Evolutionary conservation across 2,888 invertebrate genomes (phyloP).

Genomic region (Gibbula magus): DNA sequence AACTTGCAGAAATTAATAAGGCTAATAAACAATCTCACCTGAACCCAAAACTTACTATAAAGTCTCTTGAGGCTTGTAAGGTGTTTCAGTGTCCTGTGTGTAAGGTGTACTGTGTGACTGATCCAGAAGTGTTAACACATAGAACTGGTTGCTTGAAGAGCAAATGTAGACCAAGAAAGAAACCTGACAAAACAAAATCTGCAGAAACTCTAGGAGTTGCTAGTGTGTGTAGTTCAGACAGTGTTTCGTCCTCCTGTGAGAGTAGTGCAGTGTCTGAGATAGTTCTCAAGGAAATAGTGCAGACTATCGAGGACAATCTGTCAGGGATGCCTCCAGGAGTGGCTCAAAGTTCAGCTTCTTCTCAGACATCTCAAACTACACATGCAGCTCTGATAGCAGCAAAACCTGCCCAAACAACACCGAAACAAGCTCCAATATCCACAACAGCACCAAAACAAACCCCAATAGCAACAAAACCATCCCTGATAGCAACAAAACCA

Average conservation of each 20-base stretch:
- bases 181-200: background rate
- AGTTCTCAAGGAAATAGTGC: too few relatives aligned
- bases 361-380: background rate
- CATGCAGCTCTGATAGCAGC: background rate
- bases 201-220: background rate
- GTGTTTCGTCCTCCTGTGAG: too few relatives aligned
- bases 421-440: background rate
- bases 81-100: slow-evolving; percentile 18
- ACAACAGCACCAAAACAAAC: too few relatives aligned
- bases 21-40: background rate
- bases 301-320: too few relatives aligned
- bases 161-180: slow-evolving; percentile 9
- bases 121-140: slow-evolving; percentile 8
- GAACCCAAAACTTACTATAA: slow-evolving; percentile 4
- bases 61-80: slow-evolving; percentile 14
- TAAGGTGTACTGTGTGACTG: slow-evolving; percentile 14
- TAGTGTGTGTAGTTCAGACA: too few relatives aligned
- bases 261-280: too few relatives aligned
- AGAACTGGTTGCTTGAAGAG: slow-evolving; percentile 8
- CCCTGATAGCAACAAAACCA: too few relatives aligned
- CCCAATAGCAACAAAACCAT: too few relatives aligned
- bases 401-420: background rate
- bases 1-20: background rate
- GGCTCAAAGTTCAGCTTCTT: too few relatives aligned
- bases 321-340: background rate